Percentiles rank a stretch among this genome's conserved stretches.
Evolutionary conservation across 2,888 invertebrate genomes (phyloP).

Genomic region (Hyppa rectilinea): DNA sequence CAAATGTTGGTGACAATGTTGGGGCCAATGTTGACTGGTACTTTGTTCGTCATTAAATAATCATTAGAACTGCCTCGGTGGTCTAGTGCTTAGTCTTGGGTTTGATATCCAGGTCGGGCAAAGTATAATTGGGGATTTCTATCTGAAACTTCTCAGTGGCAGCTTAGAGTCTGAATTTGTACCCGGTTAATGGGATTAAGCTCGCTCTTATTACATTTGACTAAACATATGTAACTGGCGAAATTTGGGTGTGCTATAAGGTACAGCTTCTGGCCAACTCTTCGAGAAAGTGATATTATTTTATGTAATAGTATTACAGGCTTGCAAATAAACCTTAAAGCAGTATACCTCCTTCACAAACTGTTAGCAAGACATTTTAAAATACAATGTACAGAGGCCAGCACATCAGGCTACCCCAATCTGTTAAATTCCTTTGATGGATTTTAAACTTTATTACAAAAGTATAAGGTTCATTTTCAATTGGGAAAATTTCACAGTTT

Average conservation of each 20-base stretch:
- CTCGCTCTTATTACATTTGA: not conserved
- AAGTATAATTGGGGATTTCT: not conserved
- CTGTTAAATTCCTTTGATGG: too few species aligned
- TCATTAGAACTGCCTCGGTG: not conserved
- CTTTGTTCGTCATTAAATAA: not conserved
- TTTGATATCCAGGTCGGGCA: not conserved
- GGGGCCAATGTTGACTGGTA: not conserved
- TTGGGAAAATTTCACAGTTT: too few species aligned
- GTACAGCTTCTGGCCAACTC: not conserved
- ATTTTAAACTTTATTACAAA: too few species aligned
- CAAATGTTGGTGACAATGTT: constrained; percentile 22
- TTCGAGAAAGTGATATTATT: not conserved
- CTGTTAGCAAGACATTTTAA: not conserved
- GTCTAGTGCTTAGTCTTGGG: not conserved
- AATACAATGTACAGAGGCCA: not conserved
- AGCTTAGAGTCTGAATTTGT: not conserved
- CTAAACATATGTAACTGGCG: not conserved
- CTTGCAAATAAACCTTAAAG: not conserved
- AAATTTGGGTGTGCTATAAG: not conserved
- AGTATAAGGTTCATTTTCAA: too few species aligned
- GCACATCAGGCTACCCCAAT: too few species aligned
- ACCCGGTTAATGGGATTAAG: not conserved
- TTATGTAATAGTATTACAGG: not conserved
- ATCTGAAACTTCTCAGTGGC: not conserved
- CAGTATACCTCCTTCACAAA: too few species aligned